Percentiles rank a stretch among this genome's conserved stretches.
Conservation (phyloP, 2,888 invertebrate genomes). For the Arctia plantaginis region DNA sequence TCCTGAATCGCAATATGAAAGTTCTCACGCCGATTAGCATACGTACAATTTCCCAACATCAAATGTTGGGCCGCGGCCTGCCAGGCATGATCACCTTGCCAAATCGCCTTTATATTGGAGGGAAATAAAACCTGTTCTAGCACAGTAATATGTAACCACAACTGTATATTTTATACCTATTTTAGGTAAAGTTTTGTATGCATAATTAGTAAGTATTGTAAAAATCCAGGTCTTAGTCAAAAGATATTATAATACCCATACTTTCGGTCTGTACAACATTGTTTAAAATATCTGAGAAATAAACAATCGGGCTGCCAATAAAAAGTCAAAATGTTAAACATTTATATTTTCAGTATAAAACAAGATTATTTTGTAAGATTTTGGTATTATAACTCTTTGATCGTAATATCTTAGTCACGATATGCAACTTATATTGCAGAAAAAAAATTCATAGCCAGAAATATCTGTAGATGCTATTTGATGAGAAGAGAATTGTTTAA, state of each 20-base stretch:
- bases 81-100: too few relatives aligned
- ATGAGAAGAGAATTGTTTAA: too few relatives aligned
- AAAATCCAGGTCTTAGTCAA: not conserved
- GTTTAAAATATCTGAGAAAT: conserved; percentile 1
- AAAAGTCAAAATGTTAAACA: not conserved
- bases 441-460: not conserved
- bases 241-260: not conserved
- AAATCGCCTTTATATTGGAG: too few relatives aligned
- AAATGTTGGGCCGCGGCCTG: too few relatives aligned
- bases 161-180: not conserved
- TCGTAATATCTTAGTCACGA: not conserved
- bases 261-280: not conserved
- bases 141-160: too few relatives aligned
- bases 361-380: not conserved
- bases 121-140: too few relatives aligned
- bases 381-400: not conserved
- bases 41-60: too few relatives aligned
- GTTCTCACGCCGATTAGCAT: too few relatives aligned
- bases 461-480: too few relatives aligned
- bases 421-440: not conserved
- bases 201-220: not conserved
- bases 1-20: too few relatives aligned
- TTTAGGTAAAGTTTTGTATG: not conserved
- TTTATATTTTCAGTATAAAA: not conserved
- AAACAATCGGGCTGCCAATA: conserved; percentile 3